Base-by-base conservation (phyloP, 2,797 vertebrate species). In the Morelia viridis region DNA sequence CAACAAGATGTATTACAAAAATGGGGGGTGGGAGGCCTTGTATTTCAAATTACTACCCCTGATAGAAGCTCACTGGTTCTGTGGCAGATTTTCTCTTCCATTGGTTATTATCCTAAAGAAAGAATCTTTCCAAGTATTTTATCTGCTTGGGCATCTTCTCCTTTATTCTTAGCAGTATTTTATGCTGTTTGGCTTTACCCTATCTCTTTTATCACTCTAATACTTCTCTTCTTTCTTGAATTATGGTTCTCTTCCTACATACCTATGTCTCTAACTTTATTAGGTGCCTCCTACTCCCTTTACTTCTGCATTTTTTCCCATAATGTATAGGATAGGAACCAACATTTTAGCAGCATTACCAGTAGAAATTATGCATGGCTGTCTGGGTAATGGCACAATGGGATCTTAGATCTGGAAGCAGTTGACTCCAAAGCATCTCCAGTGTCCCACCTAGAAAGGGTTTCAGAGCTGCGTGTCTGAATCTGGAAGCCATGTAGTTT, bases 161-260 rank as follows among this genome's bases (percentile, higher is more conserved):
- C 91, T 94, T 92, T 92, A 87, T 93, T 91, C 89, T 93, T 95
- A 94, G 91, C 91, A 94, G 91, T 91, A 68, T 93, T 56, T 94
- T 95, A 95, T 92, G 93, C 93, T 84, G 89, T 92, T 56, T 95
- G 93, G 94, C 84, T 95, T 94, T 94, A 92, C n/a, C 91, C 58
- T 80, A 62, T 90, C 93, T 96, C 62, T 84, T 88, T 92, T 94
- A 50, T 93, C 89, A 89, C 87, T 93, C 89, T 90, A 87, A 95
- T 93, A 90, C 94, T 84, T 95, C 46, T 94, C 90, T 93, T 28
- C 87, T 94, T 41, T 41, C 80, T 65, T 89, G 68, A 57, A 86
- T 92, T 91, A 92, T 94, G 64, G 85, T 84, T 64, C 50, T 53
- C 53, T 28, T 85, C 28, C 53, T n/a, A 80, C 35, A 53, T 53